Conservation (phyloP, 2,797 vertebrate species). For the Hemitrygon akajei region DNA sequence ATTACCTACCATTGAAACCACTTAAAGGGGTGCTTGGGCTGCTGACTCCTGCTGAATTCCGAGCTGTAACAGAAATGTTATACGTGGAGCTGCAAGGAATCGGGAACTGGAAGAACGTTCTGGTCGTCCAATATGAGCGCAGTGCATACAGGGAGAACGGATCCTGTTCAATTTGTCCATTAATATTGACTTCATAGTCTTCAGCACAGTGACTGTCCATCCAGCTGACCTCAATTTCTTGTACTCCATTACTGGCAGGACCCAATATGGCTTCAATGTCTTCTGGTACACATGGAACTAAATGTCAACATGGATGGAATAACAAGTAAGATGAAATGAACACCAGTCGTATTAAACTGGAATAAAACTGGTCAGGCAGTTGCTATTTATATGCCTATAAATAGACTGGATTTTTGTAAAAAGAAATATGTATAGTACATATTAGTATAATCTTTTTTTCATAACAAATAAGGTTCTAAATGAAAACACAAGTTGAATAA, state of each 20-base stretch:
- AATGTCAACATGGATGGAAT: slow-evolving; percentile 37
- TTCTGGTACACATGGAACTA: slow-evolving; percentile 63
- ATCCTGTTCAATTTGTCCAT: slow-evolving; percentile 50
- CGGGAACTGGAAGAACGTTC: slow-evolving; percentile 58
- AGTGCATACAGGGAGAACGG: slow-evolving; percentile 48
- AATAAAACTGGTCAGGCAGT: not conserved
- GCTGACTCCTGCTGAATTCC: slow-evolving; percentile 56
- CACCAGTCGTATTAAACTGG: not conserved
- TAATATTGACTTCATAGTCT: slow-evolving; percentile 53
- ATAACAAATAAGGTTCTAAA: not conserved
- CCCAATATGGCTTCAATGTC: slow-evolving; percentile 45
- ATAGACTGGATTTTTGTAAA: not conserved
- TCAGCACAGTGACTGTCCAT: slow-evolving; percentile 51
- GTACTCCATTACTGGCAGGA: slow-evolving; percentile 40
- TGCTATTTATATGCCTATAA: not conserved
- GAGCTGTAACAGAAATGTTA: slow-evolving; percentile 52
- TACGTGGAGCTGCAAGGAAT: slow-evolving; percentile 61
- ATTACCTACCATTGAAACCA: slow-evolving; percentile 56
- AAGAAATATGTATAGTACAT: not conserved
- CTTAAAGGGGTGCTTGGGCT: slow-evolving; percentile 45
- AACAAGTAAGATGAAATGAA: not conserved
- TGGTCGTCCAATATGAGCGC: slow-evolving; percentile 58
- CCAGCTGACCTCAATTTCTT: slow-evolving; percentile 58
- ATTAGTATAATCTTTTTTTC: not conserved
- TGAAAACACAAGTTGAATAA: not conserved